Base-by-base conservation (phyloP, 2,888 invertebrate species). In the Dolomedes plantarius region DNA sequence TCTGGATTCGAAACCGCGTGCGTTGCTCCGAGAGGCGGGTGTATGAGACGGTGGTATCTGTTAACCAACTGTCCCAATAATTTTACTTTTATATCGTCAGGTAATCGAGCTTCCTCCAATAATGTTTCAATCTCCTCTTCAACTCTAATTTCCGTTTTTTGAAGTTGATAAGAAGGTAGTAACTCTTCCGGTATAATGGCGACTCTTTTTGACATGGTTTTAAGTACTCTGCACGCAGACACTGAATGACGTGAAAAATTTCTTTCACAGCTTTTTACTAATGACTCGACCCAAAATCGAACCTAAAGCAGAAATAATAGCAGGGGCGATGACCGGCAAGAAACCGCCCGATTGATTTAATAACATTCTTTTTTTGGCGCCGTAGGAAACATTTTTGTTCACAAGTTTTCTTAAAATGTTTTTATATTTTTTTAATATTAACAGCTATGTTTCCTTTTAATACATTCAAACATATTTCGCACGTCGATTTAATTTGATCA, bases 401-500 rank as follows among this genome's bases (percentile, higher is more conserved):
- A 74, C 56, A 3, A 81, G 13, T 46, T 67, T 50, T 68, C 74
- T 31, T 13, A 64, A 29, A 7, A 23, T 23, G 6, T 6, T 27
- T 31, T 50, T 64, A 16, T 69, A 69, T 74, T 71, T 82, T 16
- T 50, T 71, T 6, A 87, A 46, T 32, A 13, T 46, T 36, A 0
- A 56, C 27, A 1, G 65, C 50, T 13, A 76, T 36, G 16, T 75
- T 81, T 27, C 81, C 67, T 0, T n/a, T 19, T 19, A 68, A 50
- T 36, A 81, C 64, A 29, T 86, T 81, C 27, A 67, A 68, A 50
- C 69, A 78, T 19, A 85, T 79, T 56, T 87, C 79, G 19, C 50
- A 65, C 19, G 87, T 2, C 27, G 72, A 64, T 13, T n/a, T 0
- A 1, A 82, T 71, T 29, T 75, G 82, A 1, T 68, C 31, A 41